phyloP scores from a whole-genome alignment of 1,140 invertebrate species.

The Bombus impatiens region DNA sequence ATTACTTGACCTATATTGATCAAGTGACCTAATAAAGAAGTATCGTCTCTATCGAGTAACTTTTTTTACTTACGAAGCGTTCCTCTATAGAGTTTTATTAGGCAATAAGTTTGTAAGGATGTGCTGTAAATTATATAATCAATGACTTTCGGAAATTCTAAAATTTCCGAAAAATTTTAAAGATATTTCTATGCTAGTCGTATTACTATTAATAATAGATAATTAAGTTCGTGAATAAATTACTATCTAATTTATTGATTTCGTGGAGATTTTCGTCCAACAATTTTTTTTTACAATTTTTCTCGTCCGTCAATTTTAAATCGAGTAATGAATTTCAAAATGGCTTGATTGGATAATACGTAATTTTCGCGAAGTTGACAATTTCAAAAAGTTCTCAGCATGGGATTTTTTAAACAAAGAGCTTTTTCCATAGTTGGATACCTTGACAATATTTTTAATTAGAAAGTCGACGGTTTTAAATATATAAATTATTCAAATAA shows the following conservation, averaged over 20 bases:
- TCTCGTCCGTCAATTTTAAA: not conserved
- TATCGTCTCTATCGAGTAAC: too few species aligned
- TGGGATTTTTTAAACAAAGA: not conserved
- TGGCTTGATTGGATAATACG: not conserved
- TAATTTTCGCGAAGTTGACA: not conserved
- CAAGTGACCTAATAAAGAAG: too few species aligned
- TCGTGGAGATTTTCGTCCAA: not conserved
- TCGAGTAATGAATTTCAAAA: not conserved
- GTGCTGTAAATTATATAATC: too few species aligned
- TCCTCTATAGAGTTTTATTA: too few species aligned
- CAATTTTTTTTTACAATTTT: not conserved
- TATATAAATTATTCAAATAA: not conserved
- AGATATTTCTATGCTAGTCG: too few species aligned
- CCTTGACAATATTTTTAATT: not conserved
- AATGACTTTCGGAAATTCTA: too few species aligned
- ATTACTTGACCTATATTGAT: too few species aligned
- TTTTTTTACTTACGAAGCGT: too few species aligned
- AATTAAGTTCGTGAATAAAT: not conserved
- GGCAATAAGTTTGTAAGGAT: too few species aligned
- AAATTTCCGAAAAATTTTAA: too few species aligned
- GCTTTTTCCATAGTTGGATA: not conserved
- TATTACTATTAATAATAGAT: not conserved
- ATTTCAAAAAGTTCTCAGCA: not conserved
- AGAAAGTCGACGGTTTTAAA: not conserved
- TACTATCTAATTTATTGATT: not conserved